Conservation (phyloP, 1,140 invertebrate genomes). For the Apis mellifera region Amel_HAv3.1 CM009940.2:2140501-2141000, state of each 20-base stretch:
- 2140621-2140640: conserved; percentile 33
- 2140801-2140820: too few relatives aligned
- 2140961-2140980: conserved; percentile 70
- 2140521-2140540: conserved; percentile 56
- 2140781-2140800: too few relatives aligned
- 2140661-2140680: background rate
- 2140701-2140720: too few relatives aligned
- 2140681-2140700: background rate
- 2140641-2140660: conserved; percentile 13
- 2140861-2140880: too few relatives aligned
- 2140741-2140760: too few relatives aligned
- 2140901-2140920: conserved; percentile 26
- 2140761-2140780: too few relatives aligned
- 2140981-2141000: conserved; percentile 69
- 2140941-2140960: conserved; percentile 68
- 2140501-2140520: conserved; percentile 60
- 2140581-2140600: background rate
- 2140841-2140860: too few relatives aligned
- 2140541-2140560: conserved; percentile 63
- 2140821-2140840: too few relatives aligned
- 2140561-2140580: conserved; percentile 42
- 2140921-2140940: conserved; percentile 40
- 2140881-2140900: background rate
- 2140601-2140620: conserved; percentile 36
- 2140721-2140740: too few relatives aligned